Evolutionary conservation across 30 jellyfish, hydroid and myxozoan genomes (phyloP).

Genomic region (Sanderia malayensis): DNA sequence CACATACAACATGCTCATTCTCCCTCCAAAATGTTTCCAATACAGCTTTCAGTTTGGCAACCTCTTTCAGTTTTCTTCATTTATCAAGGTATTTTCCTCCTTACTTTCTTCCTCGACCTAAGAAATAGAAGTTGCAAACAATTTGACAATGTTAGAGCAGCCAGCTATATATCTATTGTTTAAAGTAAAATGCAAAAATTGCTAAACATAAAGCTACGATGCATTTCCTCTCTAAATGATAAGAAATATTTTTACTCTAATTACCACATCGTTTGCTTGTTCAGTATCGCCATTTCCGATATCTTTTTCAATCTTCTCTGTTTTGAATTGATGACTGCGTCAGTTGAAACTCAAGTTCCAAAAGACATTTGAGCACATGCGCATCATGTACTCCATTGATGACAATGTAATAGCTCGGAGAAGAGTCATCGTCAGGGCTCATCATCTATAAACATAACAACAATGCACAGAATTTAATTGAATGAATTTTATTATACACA

Average conservation of each 20-base stretch:
- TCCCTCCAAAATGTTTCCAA: slow-evolving; percentile 52
- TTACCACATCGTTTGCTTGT: slow-evolving; percentile 13
- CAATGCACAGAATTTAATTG: background rate
- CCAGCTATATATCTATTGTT: background rate
- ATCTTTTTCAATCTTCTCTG: slow-evolving; percentile 29
- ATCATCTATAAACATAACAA: slow-evolving; percentile 62
- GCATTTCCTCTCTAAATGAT: too few species aligned
- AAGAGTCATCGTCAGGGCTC: slow-evolving; percentile 88
- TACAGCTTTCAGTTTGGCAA: slow-evolving; percentile 9
- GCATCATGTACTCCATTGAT: slow-evolving; percentile 75
- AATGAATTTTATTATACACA: too few species aligned
- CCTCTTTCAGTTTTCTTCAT: slow-evolving; percentile 1
- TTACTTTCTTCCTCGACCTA: background rate
- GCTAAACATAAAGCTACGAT: background rate
- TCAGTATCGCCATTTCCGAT: background rate
- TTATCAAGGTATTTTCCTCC: slow-evolving; percentile 22
- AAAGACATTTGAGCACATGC: slow-evolving; percentile 43
- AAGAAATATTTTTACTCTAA: background rate
- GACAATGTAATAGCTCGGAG: slow-evolving; percentile 75
- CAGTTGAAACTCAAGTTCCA: slow-evolving; percentile 59
- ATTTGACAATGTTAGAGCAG: background rate
- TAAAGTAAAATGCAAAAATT: background rate
- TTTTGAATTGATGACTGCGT: slow-evolving; percentile 55
- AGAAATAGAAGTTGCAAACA: too few species aligned
- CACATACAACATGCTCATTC: slow-evolving; percentile 24